These are phyloP conservation scores for Plebejus melissa DNA, from an alignment of 2,888 invertebrate species.

Conservation along the genomic window DNA sequence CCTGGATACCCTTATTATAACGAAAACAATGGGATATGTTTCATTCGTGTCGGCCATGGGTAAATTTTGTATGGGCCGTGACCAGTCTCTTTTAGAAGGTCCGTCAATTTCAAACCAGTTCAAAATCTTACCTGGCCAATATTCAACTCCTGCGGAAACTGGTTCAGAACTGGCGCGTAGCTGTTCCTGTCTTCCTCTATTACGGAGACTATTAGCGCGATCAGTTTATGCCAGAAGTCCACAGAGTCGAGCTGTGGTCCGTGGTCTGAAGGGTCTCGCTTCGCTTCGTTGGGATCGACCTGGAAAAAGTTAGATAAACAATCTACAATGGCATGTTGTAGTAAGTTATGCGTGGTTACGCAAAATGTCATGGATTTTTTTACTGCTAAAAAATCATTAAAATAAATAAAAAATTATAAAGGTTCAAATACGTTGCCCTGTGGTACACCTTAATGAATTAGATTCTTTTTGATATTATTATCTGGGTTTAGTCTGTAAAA, in stretches of 20 bases:
- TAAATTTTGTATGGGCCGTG: too few species aligned
- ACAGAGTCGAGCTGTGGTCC: constrained; percentile 93
- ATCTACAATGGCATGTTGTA: not conserved
- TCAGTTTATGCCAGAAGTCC: constrained; percentile 99
- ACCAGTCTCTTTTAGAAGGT: not conserved
- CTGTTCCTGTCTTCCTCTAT: constrained; percentile 99
- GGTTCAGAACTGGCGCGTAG: constrained; percentile 98
- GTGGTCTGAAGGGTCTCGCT: constrained; percentile 92
- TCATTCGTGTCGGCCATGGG: too few species aligned
- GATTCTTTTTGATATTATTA: not conserved
- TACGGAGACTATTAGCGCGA: constrained; percentile 97
- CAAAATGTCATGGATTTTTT: too few species aligned
- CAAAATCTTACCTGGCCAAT: constrained; percentile 88
- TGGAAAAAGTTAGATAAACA: constrained; percentile 47
- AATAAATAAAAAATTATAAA: not conserved
- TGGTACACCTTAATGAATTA: not conserved
- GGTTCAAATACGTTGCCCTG: not conserved
- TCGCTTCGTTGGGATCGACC: constrained; percentile 94
- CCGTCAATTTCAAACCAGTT: not conserved
- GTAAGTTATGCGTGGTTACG: not conserved
- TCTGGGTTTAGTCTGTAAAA: not conserved
- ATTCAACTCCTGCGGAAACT: constrained; percentile 99
- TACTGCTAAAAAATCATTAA: not conserved
- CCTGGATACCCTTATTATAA: too few species aligned
- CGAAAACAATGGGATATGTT: too few species aligned